phyloP scores from a whole-genome alignment of 2,113 vertebrate species.

The Zapornia atra region DNA sequence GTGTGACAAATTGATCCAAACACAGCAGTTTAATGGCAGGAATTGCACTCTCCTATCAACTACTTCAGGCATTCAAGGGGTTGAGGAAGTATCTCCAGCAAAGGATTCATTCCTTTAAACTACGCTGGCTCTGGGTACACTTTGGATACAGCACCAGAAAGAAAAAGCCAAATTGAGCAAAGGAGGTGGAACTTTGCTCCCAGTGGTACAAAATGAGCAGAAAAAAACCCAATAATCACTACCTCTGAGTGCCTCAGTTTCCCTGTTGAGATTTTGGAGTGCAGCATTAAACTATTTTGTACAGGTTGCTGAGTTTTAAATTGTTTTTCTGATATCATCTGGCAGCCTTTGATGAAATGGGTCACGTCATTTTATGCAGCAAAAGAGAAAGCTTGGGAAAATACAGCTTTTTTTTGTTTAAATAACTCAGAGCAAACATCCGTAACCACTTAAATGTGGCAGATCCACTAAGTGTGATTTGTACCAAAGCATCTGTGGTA shows the following conservation, averaged over 20 bases:
- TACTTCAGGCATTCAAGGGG: not conserved
- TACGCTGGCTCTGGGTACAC: accelerated
- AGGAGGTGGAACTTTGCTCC: not conserved
- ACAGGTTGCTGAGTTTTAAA: not conserved
- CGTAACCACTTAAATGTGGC: conserved; percentile 11
- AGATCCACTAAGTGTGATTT: conserved; percentile 54
- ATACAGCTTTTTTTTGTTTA: conserved; percentile 13
- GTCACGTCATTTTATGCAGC: not conserved
- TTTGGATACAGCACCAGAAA: not conserved
- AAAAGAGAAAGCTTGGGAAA: not conserved
- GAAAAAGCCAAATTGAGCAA: not conserved
- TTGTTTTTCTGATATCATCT: not conserved
- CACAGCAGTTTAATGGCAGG: not conserved
- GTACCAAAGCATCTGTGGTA: conserved; percentile 46
- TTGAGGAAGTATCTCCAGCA: not conserved
- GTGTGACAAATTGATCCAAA: not conserved
- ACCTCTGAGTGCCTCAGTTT: not conserved
- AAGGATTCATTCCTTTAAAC: not conserved
- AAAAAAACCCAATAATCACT: not conserved
- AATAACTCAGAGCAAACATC: conserved; percentile 52
- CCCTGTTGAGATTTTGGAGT: not conserved
- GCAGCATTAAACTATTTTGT: not conserved
- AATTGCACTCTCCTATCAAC: not conserved
- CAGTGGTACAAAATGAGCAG: not conserved
- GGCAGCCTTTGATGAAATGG: not conserved